Conservation (phyloP, 2,888 invertebrate genomes). For the Drosophila rellima region DNA sequence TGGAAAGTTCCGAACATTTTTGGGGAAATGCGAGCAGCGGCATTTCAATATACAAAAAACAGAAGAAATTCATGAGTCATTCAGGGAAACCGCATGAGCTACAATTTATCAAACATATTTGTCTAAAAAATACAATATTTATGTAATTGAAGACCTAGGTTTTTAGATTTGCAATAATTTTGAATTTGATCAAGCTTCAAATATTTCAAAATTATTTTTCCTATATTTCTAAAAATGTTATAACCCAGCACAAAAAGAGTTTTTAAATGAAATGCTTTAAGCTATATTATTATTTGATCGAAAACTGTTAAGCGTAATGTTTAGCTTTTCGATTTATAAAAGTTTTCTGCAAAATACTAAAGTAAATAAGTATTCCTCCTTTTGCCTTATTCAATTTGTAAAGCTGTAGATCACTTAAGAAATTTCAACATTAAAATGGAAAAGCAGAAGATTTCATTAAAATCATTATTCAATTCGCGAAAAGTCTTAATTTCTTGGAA, state of each 20-base stretch:
- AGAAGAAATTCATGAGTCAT: constrained; percentile 4
- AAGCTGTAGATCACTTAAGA: background rate
- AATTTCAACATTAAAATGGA: constrained; percentile 9
- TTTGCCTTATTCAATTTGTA: background rate
- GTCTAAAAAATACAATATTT: background rate
- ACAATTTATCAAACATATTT: background rate
- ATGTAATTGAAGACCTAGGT: too few species aligned
- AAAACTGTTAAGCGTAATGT: too few species aligned
- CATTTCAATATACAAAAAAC: background rate
- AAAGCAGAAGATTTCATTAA: constrained; percentile 25
- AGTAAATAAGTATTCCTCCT: background rate
- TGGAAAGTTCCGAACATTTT: constrained; percentile 11
- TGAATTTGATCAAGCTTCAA: too few species aligned
- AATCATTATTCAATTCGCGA: constrained; percentile 24
- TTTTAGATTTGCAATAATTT: too few species aligned
- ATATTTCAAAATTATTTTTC: too few species aligned
- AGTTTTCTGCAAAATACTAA: background rate
- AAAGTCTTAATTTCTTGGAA: constrained; percentile 33
- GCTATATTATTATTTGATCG: too few species aligned
- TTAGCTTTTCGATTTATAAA: background rate
- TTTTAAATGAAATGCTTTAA: too few species aligned
- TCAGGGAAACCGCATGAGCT: background rate
- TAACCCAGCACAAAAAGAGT: too few species aligned
- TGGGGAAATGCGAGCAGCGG: background rate
- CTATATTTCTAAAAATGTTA: too few species aligned